Conservation (phyloP, 1,140 invertebrate genomes). For the Lanistes nyassanus region DNA sequence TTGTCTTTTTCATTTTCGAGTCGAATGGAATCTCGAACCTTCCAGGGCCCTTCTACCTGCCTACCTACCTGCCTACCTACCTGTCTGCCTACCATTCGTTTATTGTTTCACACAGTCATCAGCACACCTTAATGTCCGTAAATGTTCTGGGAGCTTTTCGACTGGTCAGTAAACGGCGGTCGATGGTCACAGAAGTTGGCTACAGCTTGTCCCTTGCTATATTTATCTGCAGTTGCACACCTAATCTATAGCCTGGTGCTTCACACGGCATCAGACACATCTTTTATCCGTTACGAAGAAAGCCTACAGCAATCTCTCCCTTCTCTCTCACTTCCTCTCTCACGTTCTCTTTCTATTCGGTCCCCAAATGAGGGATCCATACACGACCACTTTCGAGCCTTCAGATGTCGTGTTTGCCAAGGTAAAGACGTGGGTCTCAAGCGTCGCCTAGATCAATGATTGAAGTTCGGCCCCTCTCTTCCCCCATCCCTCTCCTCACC, state of each 20-base stretch:
- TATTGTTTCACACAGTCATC: too few species aligned
- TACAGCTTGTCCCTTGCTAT: not conserved
- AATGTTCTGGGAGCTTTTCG: too few species aligned
- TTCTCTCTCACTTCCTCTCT: not conserved
- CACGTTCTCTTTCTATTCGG: not conserved
- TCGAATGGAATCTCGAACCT: too few species aligned
- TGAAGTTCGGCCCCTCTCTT: not conserved
- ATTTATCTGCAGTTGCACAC: not conserved
- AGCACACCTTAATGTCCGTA: too few species aligned
- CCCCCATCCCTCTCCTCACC: not conserved
- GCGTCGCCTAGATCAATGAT: not conserved
- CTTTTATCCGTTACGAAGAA: not conserved
- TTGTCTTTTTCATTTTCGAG: too few species aligned
- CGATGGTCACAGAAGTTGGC: too few species aligned
- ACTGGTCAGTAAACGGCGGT: too few species aligned
- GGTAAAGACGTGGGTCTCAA: not conserved
- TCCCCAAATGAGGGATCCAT: not conserved
- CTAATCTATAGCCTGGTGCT: not conserved
- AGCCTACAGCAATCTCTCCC: too few species aligned
- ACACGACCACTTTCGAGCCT: not conserved
- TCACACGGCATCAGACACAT: too few species aligned
- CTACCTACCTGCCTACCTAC: too few species aligned
- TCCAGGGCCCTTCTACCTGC: too few species aligned
- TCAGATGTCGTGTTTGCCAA: constrained; percentile 1
- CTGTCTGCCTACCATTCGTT: too few species aligned